phyloP scores from a whole-genome alignment of 2,113 vertebrate genomes.

The Pelusios castaneus region DNA sequence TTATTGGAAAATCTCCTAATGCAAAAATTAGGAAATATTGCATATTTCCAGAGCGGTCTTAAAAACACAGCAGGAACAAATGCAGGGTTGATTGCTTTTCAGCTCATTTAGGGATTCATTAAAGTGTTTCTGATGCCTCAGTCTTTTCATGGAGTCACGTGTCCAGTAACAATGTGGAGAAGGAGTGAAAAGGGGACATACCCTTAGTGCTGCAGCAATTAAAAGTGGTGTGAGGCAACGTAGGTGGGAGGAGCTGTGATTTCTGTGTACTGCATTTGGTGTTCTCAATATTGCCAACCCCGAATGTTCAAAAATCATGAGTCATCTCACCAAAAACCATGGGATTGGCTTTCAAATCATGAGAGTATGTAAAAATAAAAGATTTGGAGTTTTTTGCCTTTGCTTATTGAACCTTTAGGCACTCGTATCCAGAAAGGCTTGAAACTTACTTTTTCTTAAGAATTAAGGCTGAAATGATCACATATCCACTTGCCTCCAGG shows the following conservation, averaged over 20 bases:
- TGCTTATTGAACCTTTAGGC: no score
- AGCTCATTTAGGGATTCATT: not conserved
- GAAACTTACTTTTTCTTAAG: no score
- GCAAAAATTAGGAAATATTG: not conserved
- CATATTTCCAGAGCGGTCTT: not conserved
- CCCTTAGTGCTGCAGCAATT: not conserved
- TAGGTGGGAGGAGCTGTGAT: not conserved
- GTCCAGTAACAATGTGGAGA: not conserved
- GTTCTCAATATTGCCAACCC: not conserved
- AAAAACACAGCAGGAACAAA: not conserved
- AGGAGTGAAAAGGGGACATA: not conserved
- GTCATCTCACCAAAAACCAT: no score
- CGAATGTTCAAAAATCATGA: no score
- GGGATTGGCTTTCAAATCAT: no score
- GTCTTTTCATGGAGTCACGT: not conserved
- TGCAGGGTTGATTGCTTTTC: not conserved
- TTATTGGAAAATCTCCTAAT: not conserved
- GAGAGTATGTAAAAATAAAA: no score
- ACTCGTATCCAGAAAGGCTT: no score
- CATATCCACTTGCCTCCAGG: no score
- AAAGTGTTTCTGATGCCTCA: not conserved
- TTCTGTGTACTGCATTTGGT: not conserved
- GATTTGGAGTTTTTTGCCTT: no score
- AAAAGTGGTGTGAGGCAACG: not conserved
- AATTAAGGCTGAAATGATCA: no score